phyloP scores from a whole-genome alignment of 1,140 invertebrate species.

The Drosophila pandora region DNA sequence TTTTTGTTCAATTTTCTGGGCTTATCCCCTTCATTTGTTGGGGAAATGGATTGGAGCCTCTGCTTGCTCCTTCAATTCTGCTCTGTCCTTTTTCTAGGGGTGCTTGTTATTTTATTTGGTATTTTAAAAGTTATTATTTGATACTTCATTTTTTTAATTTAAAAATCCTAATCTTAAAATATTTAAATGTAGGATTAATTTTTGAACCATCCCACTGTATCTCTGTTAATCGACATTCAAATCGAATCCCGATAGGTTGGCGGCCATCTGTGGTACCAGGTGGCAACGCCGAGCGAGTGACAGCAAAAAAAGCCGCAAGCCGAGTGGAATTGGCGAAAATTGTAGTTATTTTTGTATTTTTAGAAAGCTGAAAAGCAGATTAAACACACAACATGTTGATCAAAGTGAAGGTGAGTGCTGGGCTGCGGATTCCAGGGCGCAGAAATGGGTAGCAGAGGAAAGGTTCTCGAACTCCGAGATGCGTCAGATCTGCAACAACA shows the following conservation, averaged over 20 bases:
- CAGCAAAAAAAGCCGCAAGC: conserved; percentile 62
- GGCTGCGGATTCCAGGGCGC: neutral
- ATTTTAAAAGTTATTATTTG: too few species aligned
- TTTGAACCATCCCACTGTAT: neutral
- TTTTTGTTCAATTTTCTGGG: too few species aligned
- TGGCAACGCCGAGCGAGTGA: conserved; percentile 40
- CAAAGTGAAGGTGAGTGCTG: conserved; percentile 90
- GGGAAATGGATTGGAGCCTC: too few species aligned
- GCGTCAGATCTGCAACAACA: conserved; percentile 53
- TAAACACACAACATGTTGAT: conserved; percentile 88
- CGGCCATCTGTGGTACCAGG: neutral
- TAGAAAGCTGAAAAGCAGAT: neutral
- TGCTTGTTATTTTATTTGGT: too few species aligned
- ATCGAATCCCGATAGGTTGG: neutral
- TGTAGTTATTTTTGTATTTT: conserved; percentile 36
- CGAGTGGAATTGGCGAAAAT: conserved; percentile 49
- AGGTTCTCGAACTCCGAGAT: conserved; percentile 1
- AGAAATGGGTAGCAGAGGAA: neutral
- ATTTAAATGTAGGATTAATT: too few species aligned
- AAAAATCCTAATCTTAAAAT: too few species aligned
- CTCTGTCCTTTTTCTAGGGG: too few species aligned
- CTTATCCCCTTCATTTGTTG: too few species aligned
- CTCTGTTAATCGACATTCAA: conserved; percentile 21
- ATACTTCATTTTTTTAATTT: too few species aligned
- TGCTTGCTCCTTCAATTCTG: too few species aligned